Evolutionary conservation across 2,797 vertebrate genomes (phyloP), one percentile per base, ranked within the genome.

Genomic region (Cygnus olor): DNA sequence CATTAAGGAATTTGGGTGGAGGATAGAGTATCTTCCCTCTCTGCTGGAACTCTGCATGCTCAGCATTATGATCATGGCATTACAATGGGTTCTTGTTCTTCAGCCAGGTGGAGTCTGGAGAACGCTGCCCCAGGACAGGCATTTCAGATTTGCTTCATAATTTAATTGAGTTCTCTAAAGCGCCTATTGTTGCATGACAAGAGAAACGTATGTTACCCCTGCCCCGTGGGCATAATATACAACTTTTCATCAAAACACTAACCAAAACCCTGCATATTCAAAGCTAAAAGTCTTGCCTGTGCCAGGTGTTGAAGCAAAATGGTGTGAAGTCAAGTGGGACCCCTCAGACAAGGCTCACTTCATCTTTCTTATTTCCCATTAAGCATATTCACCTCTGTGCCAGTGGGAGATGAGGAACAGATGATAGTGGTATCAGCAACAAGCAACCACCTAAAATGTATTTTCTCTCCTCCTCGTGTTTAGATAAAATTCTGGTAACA

Each of bases 41-140:
- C 63, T 84, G 42, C 10, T 84, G 40, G 56, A 88, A 65, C 9
- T 80, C 58, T 32, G n/a, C 47, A 58, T 14, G 68, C 40, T 64
- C 32, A 86, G 53, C 44, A 53, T 49, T 57, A 53, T 0, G 0
- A 57, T 57, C 17, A 2, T 5, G 14, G 63, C 11, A 70, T 58
- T 66, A 32, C 40, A 81, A 11, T 16, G 57, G 30, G 44, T 24
- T 89, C 38, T 44, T 25, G 22, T 40, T 22, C 64, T 73, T 54
- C 56, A 84, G 28, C 27, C 65, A 83, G 36, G 56, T 34, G 58
- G n/a, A 78, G 11, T 25, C 32, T 72, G 42, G 42, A 8, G 2
- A 86, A 63, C 4, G 0, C 54, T 84, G 73, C 70, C 74, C 72
- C 64, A 85, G 65, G 51, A 82, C 70, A 88, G 49, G 9, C 17